phyloP scores from a whole-genome alignment of 2,113 vertebrate species.

The Mobula hypostoma region DNA sequence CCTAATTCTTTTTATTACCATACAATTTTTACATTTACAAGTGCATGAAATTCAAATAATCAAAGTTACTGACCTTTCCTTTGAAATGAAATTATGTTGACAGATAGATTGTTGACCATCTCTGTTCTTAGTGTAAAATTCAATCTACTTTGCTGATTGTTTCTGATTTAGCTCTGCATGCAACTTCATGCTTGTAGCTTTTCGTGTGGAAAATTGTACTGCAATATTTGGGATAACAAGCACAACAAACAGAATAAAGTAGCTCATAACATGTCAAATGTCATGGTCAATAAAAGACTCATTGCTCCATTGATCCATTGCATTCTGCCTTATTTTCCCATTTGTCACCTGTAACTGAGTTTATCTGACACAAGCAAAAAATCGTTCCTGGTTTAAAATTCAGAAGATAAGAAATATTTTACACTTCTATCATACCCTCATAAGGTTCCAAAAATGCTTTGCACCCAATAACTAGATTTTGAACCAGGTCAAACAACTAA shows the following conservation, averaged over 20 bases:
- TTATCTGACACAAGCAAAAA: neutral
- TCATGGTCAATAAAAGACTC: conserved; percentile 6
- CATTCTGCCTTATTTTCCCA: neutral
- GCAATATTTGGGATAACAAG: neutral
- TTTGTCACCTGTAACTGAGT: neutral
- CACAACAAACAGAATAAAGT: neutral
- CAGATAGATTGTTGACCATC: neutral
- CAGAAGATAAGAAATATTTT: neutral
- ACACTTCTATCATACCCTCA: neutral
- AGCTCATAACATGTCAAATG: neutral
- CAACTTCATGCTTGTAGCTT: neutral
- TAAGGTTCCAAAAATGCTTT: neutral
- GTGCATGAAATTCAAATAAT: neutral
- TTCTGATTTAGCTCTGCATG: neutral
- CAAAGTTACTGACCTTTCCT: neutral
- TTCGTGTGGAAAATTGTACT: neutral
- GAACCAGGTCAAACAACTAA: neutral
- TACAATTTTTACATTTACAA: neutral
- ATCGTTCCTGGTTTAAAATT: neutral
- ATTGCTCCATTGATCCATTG: neutral
- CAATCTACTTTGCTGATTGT: neutral
- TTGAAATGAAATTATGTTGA: neutral
- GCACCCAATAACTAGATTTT: neutral
- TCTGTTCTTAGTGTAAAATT: neutral
- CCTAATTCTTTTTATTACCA: neutral